phyloP scores from a whole-genome alignment of 1,140 invertebrate species.

The Coelopa frigida region DNA sequence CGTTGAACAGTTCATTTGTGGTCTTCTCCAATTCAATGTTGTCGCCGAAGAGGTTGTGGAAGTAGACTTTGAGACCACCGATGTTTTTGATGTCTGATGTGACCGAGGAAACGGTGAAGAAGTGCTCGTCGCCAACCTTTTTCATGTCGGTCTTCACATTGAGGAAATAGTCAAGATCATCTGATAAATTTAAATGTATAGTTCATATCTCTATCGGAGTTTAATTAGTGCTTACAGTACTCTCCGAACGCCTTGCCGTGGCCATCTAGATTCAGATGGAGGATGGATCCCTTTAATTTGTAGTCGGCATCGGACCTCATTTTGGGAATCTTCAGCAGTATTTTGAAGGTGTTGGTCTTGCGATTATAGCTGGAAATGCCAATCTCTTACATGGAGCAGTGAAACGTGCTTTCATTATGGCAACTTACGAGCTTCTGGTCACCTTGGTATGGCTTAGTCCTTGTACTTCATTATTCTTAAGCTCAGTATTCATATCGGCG shows the following conservation, averaged over 20 bases:
- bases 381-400: too few relatives aligned
- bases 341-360: too few relatives aligned
- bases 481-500: constrained; percentile 53
- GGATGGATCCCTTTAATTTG: constrained; percentile 58
- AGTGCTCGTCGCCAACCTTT: constrained; percentile 42
- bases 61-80: background rate
- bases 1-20: background rate
- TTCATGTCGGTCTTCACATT: constrained; percentile 53
- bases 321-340: too few relatives aligned
- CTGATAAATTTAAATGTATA: constrained; percentile 30
- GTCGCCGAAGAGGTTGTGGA: background rate
- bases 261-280: constrained; percentile 58
- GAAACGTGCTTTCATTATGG: background rate
- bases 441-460: constrained; percentile 55
- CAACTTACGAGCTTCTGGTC: constrained; percentile 48
- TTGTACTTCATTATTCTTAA: constrained; percentile 53
- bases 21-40: background rate
- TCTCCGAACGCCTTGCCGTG: constrained; percentile 57
- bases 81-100: background rate
- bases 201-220: constrained; percentile 1
- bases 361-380: too few relatives aligned
- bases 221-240: constrained; percentile 48
- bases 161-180: constrained; percentile 54
- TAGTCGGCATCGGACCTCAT: constrained; percentile 60
- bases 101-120: constrained; percentile 30